A percentile compares a stretch with the other conserved stretches of the same genome.
Conservation (phyloP, 37 sponge, comb jelly and placozoan genomes). For the Agelas oroides region DNA sequence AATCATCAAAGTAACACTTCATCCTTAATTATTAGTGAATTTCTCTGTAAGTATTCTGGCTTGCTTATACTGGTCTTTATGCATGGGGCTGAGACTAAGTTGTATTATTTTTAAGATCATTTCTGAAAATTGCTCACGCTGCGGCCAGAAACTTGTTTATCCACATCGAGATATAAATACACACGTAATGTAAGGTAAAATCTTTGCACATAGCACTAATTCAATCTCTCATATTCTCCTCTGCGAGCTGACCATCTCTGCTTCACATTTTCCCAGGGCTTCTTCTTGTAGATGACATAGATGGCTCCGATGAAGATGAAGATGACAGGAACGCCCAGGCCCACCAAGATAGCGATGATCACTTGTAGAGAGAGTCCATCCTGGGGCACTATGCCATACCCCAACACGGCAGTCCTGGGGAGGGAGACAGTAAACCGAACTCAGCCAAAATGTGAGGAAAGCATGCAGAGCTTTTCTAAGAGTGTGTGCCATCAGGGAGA, state of each 20-base stretch:
- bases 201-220: not conserved
- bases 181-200: not conserved
- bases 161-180: no score
- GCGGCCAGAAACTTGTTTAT: no score
- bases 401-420: constrained; percentile 61
- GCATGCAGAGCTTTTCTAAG: not conserved
- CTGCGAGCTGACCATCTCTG: constrained; percentile 12
- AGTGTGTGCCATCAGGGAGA: not conserved
- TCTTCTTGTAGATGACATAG: constrained; percentile 60
- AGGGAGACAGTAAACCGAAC: not conserved
- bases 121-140: no score
- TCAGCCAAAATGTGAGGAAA: not conserved
- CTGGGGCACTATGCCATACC: constrained; percentile 44
- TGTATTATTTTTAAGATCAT: no score
- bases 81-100: no score
- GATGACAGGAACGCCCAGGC: constrained; percentile 63
- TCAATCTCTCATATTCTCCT: not conserved
- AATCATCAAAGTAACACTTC: no score
- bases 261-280: constrained; percentile 55
- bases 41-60: no score
- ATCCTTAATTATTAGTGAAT: no score
- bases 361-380: constrained; percentile 53
- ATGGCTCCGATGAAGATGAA: constrained; percentile 47
- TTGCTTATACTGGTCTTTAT: no score
- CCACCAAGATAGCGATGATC: constrained; percentile 64